These are phyloP conservation scores for Nemapogon koenigi DNA, from an alignment of 2,888 invertebrate species.

Conservation along the genomic window DNA sequence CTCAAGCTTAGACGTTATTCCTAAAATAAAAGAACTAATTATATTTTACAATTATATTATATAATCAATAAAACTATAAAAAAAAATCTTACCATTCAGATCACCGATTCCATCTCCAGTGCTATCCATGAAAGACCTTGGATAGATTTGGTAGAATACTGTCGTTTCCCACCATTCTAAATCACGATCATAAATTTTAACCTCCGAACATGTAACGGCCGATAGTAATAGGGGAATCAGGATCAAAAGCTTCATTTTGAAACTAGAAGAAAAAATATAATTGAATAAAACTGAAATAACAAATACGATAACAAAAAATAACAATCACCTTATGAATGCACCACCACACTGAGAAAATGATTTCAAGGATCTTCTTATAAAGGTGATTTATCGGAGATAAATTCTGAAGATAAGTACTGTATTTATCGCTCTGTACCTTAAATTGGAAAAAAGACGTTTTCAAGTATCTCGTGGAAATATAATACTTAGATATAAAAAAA, in stretches of 20 bases:
- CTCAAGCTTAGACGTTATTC: slow-evolving; percentile 65
- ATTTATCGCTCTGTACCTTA: no score
- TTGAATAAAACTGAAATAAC: no score
- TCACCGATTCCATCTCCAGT: slow-evolving; percentile 77
- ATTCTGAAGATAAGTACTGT: no score
- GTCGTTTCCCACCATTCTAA: slow-evolving; percentile 80
- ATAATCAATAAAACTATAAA: neutral
- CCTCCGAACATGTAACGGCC: slow-evolving; percentile 12
- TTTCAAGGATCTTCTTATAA: no score
- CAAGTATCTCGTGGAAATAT: no score
- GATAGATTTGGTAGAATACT: slow-evolving; percentile 81
- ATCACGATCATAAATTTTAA: slow-evolving; percentile 22
- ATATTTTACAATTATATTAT: neutral
- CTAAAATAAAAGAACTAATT: slow-evolving; percentile 29
- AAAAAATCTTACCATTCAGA: slow-evolving; percentile 43
- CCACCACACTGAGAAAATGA: no score
- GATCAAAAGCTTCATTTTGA: slow-evolving; percentile 14
- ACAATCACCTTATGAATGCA: no score
- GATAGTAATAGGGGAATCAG: neutral
- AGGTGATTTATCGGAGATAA: no score
- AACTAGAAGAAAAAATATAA: slow-evolving; percentile 1
- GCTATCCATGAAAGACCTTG: slow-evolving; percentile 81
- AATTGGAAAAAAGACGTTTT: no score
- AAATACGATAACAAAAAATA: no score
- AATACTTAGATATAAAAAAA: no score